These are phyloP conservation scores for Xenopus petersii DNA, from an alignment of 2,797 vertebrate genomes.

Conservation along the genomic window DNA sequence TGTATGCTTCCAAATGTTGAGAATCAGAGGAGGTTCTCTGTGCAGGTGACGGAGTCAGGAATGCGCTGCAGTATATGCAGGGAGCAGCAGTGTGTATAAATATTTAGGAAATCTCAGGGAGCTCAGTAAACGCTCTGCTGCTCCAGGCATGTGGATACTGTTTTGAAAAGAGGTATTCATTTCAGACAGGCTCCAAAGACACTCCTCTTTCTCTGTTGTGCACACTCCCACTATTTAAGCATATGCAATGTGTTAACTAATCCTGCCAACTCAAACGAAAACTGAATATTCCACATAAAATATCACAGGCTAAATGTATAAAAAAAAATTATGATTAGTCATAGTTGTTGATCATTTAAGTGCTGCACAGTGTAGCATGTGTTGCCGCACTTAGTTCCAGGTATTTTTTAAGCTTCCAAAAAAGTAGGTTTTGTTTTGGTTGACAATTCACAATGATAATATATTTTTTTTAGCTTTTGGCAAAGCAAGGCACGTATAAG, in stretches of 20 bases:
- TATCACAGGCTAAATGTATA: conserved; percentile 5
- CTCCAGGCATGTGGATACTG: conserved; percentile 45
- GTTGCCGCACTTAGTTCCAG: too few relatives aligned
- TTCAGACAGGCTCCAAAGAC: conserved; percentile 32
- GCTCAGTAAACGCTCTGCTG: conserved; percentile 35
- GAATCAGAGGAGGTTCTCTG: conserved; percentile 25
- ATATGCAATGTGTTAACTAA: conserved; percentile 45
- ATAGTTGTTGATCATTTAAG: too few relatives aligned
- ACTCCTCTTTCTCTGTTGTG: conserved; percentile 38
- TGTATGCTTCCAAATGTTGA: conserved; percentile 7
- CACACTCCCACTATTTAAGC: conserved; percentile 47
- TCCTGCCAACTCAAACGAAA: conserved; percentile 34
- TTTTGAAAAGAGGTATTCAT: conserved; percentile 48
- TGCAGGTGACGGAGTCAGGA: conserved; percentile 39
- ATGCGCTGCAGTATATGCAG: conserved; percentile 10
- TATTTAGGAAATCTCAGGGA: conserved; percentile 27
- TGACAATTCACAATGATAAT: too few relatives aligned
- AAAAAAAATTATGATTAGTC: neutral
- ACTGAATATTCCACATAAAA: conserved; percentile 29
- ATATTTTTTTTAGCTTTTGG: too few relatives aligned
- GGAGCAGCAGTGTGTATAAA: conserved; percentile 1
- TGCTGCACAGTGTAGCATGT: too few relatives aligned
- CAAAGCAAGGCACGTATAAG: too few relatives aligned
- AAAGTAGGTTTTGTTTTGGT: too few relatives aligned
- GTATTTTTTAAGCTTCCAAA: too few relatives aligned